These are phyloP conservation scores for Phalacrocorax pelagicus DNA, from an alignment of 2,113 vertebrate species.

Conservation along the genomic window DNA sequence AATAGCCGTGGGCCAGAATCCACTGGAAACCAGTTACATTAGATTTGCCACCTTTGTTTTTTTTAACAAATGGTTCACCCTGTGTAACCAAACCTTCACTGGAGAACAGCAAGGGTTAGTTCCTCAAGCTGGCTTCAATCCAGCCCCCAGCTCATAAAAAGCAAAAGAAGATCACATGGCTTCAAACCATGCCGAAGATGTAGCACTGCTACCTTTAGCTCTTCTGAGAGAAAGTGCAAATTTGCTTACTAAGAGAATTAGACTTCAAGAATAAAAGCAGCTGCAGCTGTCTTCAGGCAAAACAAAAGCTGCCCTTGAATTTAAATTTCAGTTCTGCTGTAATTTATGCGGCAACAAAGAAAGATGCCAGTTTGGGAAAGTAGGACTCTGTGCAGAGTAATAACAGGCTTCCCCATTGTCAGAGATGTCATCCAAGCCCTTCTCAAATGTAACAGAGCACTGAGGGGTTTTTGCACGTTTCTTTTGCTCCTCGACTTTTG, in stretches of 20 bases:
- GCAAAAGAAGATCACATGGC: background rate
- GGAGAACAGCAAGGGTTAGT: background rate
- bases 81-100: background rate
- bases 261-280: constrained; percentile 51
- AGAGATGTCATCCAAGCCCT: background rate
- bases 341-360: constrained; percentile 45
- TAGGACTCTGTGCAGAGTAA: constrained; percentile 43
- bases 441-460: constrained; percentile 12
- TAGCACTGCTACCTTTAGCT: constrained; percentile 26
- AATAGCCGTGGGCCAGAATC: background rate
- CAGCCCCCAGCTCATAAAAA: background rate
- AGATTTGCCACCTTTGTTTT: background rate
- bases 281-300: constrained; percentile 59
- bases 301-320: constrained; percentile 64
- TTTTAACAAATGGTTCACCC: background rate
- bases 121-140: background rate
- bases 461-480: background rate
- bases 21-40: background rate
- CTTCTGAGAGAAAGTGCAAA: constrained; percentile 8
- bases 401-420: constrained; percentile 63
- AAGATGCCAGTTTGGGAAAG: constrained; percentile 56
- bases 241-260: constrained; percentile 59
- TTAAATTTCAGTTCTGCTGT: constrained; percentile 43
- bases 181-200: background rate
- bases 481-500: background rate